Base-by-base conservation (phyloP, 1,140 invertebrate species). In the Macrostomum lignano region DNA sequence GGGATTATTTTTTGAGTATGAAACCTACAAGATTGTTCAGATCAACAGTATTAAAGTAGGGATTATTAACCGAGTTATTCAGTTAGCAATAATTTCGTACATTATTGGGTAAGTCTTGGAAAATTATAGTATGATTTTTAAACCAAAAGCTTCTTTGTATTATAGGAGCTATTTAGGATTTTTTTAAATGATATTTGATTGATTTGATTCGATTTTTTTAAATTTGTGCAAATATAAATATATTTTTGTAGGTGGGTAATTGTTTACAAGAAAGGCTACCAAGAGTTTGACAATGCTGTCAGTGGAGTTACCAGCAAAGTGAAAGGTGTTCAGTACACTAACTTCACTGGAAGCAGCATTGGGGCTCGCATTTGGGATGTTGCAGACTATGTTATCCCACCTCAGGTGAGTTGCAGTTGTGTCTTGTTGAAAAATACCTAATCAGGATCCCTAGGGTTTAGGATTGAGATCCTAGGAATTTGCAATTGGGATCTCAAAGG, bases 211-310 rank as follows among this genome's bases (percentile, higher is more conserved):
- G n/a, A n/a, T n/a, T n/a, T n/a, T n/a, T n/a, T n/a, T n/a, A n/a
- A n/a, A n/a, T n/a, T n/a, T n/a, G n/a, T n/a, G n/a, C n/a, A n/a
- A n/a, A n/a, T n/a, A n/a, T n/a, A n/a, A n/a, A n/a, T 19, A 15
- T 38, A 7, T 35, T 35, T 13, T 38, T n/a, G n/a, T 40, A 64
- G 62, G 15, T 64, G 44, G 47, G 61, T 53, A 7, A 51, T 65
- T 26, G 47, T 63, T 17, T 60, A 45, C 32, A 55, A 62, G 32
- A 62, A 62, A 43, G 63, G 63, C 13, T 65, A 65, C 42, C 63
- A 65, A 42, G 52, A 62, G 10, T 52, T 55, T 44, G 53, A 57
- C 31, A 40, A 38, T 35, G 49, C 63, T 9, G 46, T 57, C 24
- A 57, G 52, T 41, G 52, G 55, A 9, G 52, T 62, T 2, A 63